Conservation (phyloP, 2,113 vertebrate species). For the Microcebus murinus region DNA sequence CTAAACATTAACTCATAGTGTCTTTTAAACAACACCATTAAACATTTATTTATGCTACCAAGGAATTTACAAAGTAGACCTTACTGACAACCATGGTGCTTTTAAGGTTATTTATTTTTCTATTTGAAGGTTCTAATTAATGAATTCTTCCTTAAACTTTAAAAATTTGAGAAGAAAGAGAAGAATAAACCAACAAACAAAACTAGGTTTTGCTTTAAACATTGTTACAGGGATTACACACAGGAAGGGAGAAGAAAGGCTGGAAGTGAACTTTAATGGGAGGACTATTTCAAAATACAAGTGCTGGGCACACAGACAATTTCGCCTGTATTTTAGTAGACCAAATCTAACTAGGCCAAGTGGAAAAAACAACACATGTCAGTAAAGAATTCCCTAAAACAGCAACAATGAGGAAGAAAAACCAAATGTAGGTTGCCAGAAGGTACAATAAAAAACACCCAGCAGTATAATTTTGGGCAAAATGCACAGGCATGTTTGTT, state of each 20-base stretch:
- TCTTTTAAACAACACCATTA: conserved; percentile 37
- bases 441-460: conserved; percentile 46
- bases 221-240: neutral
- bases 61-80: conserved; percentile 37
- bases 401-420: conserved; percentile 63
- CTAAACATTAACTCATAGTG: neutral
- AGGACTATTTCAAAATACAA: neutral
- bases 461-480: neutral
- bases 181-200: neutral
- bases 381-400: conserved; percentile 46
- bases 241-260: neutral
- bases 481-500: conserved; percentile 17
- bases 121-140: conserved; percentile 14
- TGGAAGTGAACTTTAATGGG: neutral
- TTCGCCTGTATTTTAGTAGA: conserved; percentile 50
- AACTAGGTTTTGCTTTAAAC: neutral
- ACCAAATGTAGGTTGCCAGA: conserved; percentile 31
- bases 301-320: neutral
- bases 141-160: neutral
- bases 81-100: neutral
- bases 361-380: conserved; percentile 44
- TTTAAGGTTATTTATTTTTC: neutral
- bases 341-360: conserved; percentile 51
- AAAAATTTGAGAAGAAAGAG: conserved; percentile 55
- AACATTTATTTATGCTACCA: conserved; percentile 27